phyloP scores from a whole-genome alignment of 2,888 invertebrate genomes.

The Brachynemurus nebulosus region DNA sequence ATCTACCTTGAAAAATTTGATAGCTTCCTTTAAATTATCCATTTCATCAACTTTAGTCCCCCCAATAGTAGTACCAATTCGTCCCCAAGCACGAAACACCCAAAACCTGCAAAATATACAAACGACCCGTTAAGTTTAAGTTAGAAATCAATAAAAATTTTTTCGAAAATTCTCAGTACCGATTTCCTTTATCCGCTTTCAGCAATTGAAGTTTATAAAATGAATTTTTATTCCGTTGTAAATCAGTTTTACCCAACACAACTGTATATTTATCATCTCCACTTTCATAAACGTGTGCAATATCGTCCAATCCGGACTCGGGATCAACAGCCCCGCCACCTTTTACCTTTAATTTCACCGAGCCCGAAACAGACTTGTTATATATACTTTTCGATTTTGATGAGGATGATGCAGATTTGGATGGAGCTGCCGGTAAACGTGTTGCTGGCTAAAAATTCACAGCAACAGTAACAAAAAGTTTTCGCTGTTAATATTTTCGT shows the following conservation, averaged over 20 bases:
- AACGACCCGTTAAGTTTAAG: background rate
- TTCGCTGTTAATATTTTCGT: no score
- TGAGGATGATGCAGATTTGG: conserved; percentile 14
- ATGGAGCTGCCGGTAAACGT: conserved; percentile 25
- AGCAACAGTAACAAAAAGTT: no score
- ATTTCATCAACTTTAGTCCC: conserved; percentile 45
- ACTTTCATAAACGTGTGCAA: conserved; percentile 62
- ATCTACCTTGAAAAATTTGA: conserved; percentile 40
- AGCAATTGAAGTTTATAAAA: conserved; percentile 90
- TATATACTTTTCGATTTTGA: conserved; percentile 27
- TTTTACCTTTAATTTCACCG: conserved; percentile 57
- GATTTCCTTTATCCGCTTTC: conserved; percentile 49
- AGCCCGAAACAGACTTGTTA: conserved; percentile 40
- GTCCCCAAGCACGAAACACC: conserved; percentile 89
- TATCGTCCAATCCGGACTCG: conserved; percentile 63
- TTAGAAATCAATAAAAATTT: no score
- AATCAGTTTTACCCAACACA: conserved; percentile 73
- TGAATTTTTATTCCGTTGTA: conserved; percentile 78
- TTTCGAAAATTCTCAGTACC: no score
- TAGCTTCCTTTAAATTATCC: conserved; percentile 39
- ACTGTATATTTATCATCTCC: conserved; percentile 51
- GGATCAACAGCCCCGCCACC: conserved; percentile 86
- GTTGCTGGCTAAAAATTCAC: conserved; percentile 25
- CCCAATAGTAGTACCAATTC: conserved; percentile 91
- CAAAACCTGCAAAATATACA: conserved; percentile 41